Base-by-base conservation (phyloP, 2,888 invertebrate species). In the Mimas tiliae region DNA sequence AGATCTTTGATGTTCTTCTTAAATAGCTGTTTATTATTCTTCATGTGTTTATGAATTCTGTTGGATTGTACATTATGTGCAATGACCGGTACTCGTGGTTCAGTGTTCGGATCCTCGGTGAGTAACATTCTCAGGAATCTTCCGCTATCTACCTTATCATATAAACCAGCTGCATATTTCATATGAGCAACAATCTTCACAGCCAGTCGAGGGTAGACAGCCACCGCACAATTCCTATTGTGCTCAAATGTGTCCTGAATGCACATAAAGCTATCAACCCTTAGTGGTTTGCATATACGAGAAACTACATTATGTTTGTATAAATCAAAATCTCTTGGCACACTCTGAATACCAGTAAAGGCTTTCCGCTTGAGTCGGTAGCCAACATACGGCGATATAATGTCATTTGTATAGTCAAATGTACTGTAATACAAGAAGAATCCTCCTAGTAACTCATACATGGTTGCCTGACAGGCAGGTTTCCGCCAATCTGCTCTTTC, bases 241-340 rank as follows among this genome's bases (percentile, higher is more conserved):
- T 95, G 94, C 70, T 95, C 95, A 70, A 95, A 95, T 0, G 95
- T 95, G 84, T 96, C 96, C 81, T 96, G 95, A 7, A 96, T 69
- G 70, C 95, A 95, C 67, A 95, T 82, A 0, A 82, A 70, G 1
- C 84, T 76, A 12, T 89, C 78, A 0, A 82, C 70, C 67, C 81
- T 84, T 12, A 94, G 72, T 0, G 82, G 74, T 65, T 71, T 70
- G 66, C 79, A 78, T 11, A 71, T 8, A n/a, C 80, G 72, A 2
- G 69, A 67, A 9, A 52, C 51, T 1, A 88, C 63, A 68, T 79
- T 82, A 3, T 68, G 19, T 78, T 87, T 91, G 70, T 95, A 95
- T 16, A 82, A 70, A 6, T 75, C 65, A 82, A 93, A 94, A 64
- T 85, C 79, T 19, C 70, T 42, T 0, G 87, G 82, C 9, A 84